phyloP scores from a whole-genome alignment of 2,113 vertebrate genomes.

The Columbina picui region DNA sequence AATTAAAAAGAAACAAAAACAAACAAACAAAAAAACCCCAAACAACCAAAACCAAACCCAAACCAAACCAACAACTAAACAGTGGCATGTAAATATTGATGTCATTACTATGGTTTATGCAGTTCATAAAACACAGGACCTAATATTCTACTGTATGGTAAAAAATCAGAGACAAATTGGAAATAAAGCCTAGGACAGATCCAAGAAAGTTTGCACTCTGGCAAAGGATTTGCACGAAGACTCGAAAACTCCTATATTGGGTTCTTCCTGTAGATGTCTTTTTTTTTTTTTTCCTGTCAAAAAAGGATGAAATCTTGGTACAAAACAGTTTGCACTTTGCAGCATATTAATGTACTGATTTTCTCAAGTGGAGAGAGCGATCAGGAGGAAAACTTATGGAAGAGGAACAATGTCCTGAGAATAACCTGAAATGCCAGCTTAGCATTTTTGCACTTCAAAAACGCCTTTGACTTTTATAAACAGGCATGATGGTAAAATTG shows the following conservation, averaged over 20 bases:
- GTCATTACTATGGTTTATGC: not conserved
- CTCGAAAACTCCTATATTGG: not conserved
- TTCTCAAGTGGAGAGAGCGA: not conserved
- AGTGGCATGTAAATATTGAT: not conserved
- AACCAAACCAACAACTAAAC: not conserved
- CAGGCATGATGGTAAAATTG: conserved; percentile 72
- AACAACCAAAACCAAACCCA: not conserved
- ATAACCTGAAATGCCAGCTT: conserved; percentile 70
- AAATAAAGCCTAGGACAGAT: not conserved
- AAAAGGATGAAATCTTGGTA: not conserved
- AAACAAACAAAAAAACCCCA: no score
- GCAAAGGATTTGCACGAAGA: not conserved
- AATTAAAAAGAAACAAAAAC: not conserved
- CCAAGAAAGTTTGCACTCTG: not conserved
- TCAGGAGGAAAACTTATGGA: not conserved
- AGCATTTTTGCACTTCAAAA: conserved; percentile 67
- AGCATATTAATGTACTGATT: not conserved
- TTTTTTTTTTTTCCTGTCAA: not conserved
- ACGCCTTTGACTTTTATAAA: conserved; percentile 42
- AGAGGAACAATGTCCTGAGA: conserved; percentile 31
- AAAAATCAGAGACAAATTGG: not conserved
- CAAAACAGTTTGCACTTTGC: not conserved
- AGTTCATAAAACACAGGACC: not conserved
- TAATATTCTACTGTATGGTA: not conserved
- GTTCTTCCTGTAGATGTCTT: not conserved